Evolutionary conservation across 2,113 vertebrate genomes (phyloP).

Genomic region (Canis aureus): DNA sequence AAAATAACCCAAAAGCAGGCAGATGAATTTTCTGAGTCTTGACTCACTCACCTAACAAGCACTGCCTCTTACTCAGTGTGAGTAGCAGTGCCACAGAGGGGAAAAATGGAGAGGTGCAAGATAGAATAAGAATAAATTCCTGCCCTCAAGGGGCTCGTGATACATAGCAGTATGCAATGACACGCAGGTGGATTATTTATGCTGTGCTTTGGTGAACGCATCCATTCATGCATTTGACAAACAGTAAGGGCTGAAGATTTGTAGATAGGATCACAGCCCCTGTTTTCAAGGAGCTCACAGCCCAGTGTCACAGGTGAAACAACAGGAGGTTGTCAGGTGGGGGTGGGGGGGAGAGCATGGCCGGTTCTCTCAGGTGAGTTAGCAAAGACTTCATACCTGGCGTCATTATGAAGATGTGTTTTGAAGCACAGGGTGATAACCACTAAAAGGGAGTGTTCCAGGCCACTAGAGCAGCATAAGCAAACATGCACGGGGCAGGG

Average conservation of each 20-base stretch:
- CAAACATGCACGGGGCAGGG: background rate
- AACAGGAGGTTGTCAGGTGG: background rate
- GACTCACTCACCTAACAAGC: constrained; percentile 3
- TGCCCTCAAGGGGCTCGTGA: background rate
- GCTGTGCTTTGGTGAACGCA: background rate
- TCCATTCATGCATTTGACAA: background rate
- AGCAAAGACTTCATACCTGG: background rate
- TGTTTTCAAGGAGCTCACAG: background rate
- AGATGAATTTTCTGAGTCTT: background rate
- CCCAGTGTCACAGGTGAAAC: background rate
- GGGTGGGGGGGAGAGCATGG: accelerated
- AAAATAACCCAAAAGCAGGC: constrained; percentile 13
- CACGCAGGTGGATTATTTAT: background rate
- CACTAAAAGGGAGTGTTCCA: background rate
- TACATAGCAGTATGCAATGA: too few relatives aligned
- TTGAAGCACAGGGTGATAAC: background rate
- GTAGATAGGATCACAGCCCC: background rate
- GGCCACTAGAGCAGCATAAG: background rate
- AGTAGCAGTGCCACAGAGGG: background rate
- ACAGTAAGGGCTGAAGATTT: background rate
- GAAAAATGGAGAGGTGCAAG: background rate
- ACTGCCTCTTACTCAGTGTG: background rate
- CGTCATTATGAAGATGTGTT: background rate
- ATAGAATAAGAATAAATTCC: background rate
- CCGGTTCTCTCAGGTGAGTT: background rate